Evolutionary conservation across 2,797 vertebrate genomes (phyloP), one percentile per base, ranked within the genome.

Genomic region (Fistularia commersonii): DNA sequence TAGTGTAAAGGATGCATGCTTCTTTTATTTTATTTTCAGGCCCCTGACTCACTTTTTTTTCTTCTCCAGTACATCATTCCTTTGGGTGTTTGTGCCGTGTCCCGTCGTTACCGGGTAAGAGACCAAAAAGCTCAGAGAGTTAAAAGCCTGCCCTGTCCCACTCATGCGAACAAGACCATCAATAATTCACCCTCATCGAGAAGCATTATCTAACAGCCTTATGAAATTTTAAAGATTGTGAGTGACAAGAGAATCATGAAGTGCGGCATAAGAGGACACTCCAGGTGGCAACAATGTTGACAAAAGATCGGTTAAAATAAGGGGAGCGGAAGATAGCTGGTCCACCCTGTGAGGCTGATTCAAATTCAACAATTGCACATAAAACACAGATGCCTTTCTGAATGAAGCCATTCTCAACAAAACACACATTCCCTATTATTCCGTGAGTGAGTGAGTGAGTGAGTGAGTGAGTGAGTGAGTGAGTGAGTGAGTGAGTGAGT

Each of bases 151-250:
- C 74, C 77, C 82, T 68, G 83, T 84, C 83, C 83, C 80, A 65
- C 83, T 87, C 85, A 58, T 83, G 86, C 60, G 69, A 86, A 89
- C 88, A 86, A 85, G 84, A 57, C 69, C 78, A 89, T 89, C 83
- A 90, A 90, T 90, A 87, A 90, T 90, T 90, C 83, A 90, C 74
- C 69, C 61, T 86, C 84, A 83, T 84, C 71, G 77, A 76, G 77
- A 82, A 86, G 88, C 82, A 87, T 89, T 88, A 89, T 88, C 87
- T 90, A 89, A 90, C 85, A 83, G 83, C 82, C 78, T 76, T 72
- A 88, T 88, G 31, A 90, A 87, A 85, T 31, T 87, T 88, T 88
- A 55, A 90, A 79, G 69, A 67, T 75, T 72, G 77, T 72, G 74
- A 80, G 83, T 84, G 87, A 89, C 85, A 83, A 86, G 79, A 37